These are phyloP conservation scores for Ditula angustiorana DNA, from an alignment of 2,888 invertebrate species.

Conservation along the genomic window DNA sequence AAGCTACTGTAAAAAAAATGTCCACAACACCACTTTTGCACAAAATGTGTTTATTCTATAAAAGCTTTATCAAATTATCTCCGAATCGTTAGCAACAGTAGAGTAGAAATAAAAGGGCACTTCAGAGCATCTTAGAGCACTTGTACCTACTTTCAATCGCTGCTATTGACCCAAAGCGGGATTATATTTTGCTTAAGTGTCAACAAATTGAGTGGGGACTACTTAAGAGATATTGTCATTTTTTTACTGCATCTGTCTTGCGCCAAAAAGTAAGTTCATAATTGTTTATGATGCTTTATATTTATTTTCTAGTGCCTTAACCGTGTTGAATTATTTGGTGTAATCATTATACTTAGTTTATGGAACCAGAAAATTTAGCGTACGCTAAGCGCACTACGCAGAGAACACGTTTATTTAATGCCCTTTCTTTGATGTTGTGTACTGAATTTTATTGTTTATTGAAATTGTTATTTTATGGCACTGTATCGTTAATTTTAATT, in stretches of 20 bases:
- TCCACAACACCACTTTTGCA: too few species aligned
- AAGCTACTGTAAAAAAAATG: too few species aligned
- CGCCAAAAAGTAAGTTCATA: too few species aligned
- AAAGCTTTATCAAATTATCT: constrained; percentile 10
- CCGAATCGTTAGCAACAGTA: constrained; percentile 8
- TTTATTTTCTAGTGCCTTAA: too few species aligned
- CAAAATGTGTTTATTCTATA: not conserved
- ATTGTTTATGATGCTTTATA: too few species aligned
- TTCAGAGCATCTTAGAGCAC: constrained; percentile 4
- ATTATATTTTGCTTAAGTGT: constrained; percentile 45
- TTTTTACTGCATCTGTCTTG: constrained; percentile 3
- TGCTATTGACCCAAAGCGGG: constrained; percentile 42
- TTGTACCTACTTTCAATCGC: constrained; percentile 35
- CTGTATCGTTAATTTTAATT: constrained; percentile 49
- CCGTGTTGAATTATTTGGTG: too few species aligned
- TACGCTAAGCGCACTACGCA: too few species aligned
- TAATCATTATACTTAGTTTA: not conserved
- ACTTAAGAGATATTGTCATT: constrained; percentile 25
- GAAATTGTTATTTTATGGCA: constrained; percentile 44
- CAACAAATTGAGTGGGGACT: constrained; percentile 40
- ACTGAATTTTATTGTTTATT: constrained; percentile 8
- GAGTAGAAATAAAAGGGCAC: constrained; percentile 19
- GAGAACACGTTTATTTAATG: too few species aligned
- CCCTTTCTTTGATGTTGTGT: not conserved
- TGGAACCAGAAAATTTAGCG: not conserved